Percentiles rank a stretch among this genome's conserved stretches.
phyloP scores from a whole-genome alignment of 2,888 invertebrate species.

The Ypsolopha sequella region DNA sequence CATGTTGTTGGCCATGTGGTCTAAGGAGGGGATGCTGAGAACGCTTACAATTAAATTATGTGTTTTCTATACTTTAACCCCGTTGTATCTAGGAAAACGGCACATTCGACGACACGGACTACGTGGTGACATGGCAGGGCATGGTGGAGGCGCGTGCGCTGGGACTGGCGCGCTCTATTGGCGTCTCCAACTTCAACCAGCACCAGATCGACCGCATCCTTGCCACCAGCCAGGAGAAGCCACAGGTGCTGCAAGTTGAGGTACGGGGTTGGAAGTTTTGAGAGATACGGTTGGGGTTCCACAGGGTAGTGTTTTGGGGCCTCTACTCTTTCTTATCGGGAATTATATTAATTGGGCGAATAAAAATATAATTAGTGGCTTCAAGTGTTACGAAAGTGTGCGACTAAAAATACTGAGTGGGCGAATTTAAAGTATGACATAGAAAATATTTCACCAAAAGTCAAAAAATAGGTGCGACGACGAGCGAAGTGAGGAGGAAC shows the following conservation, averaged over 20 bases:
- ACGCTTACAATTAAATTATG: background rate
- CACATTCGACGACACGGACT: conserved; percentile 75
- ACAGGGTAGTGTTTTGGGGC: background rate
- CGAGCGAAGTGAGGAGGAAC: no score
- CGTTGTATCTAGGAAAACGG: conserved; percentile 34
- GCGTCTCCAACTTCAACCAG: conserved; percentile 85
- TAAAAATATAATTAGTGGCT: no score
- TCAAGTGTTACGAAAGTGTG: no score
- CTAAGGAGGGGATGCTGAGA: background rate
- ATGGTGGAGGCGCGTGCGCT: conserved; percentile 77
- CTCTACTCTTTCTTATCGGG: no score
- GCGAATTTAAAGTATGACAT: no score
- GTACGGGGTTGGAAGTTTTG: conserved; percentile 17
- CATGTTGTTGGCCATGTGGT: background rate
- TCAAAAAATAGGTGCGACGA: no score
- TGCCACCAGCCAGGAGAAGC: conserved; percentile 68
- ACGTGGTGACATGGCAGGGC: conserved; percentile 79
- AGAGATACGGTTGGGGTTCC: background rate
- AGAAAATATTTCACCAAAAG: no score
- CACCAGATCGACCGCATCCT: conserved; percentile 77
- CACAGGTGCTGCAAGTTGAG: conserved; percentile 70
- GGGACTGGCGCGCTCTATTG: conserved; percentile 78
- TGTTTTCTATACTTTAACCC: background rate
- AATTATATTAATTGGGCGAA: no score
- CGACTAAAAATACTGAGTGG: no score